phyloP scores from a whole-genome alignment of 1,140 invertebrate species.

The Camponotus vicinus region DNA sequence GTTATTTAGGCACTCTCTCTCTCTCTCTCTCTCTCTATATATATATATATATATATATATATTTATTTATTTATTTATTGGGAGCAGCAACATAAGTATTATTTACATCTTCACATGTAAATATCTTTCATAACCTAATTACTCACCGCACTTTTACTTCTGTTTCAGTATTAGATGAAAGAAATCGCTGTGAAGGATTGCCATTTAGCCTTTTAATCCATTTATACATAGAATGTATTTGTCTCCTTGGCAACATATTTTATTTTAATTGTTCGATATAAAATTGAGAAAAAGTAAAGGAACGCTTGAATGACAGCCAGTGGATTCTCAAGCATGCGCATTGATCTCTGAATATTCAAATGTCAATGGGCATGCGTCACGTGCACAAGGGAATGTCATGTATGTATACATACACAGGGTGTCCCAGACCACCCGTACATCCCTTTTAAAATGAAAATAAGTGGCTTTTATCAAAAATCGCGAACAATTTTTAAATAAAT shows the following conservation, averaged over 20 bases:
- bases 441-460: too few relatives aligned
- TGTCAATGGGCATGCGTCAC: too few relatives aligned
- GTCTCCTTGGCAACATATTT: constrained; percentile 27
- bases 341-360: too few relatives aligned
- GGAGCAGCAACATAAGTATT: background rate
- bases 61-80: background rate
- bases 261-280: background rate
- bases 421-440: too few relatives aligned
- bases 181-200: background rate
- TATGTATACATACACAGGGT: too few relatives aligned
- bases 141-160: constrained; percentile 32
- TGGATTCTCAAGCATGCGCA: too few relatives aligned
- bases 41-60: background rate
- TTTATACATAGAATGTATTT: background rate
- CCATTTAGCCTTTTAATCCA: constrained; percentile 10
- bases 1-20: too few relatives aligned
- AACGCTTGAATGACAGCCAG: too few relatives aligned
- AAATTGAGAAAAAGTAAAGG: background rate
- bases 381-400: too few relatives aligned
- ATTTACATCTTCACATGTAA: background rate
- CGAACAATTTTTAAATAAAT: too few relatives aligned
- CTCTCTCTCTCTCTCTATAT: too few relatives aligned
- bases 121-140: constrained; percentile 30
- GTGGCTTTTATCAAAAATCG: too few relatives aligned
- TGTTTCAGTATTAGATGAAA: constrained; percentile 4